These are phyloP conservation scores for Trichogramma evanescens DNA, from an alignment of 2,888 invertebrate species.

Conservation along the genomic window DNA sequence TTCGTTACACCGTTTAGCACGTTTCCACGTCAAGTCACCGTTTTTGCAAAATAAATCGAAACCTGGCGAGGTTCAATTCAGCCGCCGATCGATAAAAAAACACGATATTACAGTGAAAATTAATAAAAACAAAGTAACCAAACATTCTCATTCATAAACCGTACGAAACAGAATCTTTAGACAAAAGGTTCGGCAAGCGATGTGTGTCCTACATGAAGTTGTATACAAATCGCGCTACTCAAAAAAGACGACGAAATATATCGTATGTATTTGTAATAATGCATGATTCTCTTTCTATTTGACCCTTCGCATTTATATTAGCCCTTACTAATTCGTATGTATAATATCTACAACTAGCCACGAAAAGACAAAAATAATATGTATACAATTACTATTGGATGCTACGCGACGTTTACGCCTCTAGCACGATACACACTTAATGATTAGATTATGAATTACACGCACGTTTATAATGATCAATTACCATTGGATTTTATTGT, in stretches of 20 bases:
- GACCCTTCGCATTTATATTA: no score
- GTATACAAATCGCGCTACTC: constrained; percentile 34
- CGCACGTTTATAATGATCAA: constrained; percentile 24
- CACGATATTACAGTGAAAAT: no score
- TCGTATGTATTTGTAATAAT: constrained; percentile 22
- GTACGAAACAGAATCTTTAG: no score
- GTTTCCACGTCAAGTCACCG: no score
- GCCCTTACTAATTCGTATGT: background rate
- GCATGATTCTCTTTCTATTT: constrained; percentile 25
- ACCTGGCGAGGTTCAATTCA: no score
- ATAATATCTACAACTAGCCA: constrained; percentile 20
- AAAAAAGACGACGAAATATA: constrained; percentile 33
- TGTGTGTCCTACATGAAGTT: constrained; percentile 9
- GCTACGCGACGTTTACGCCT: constrained; percentile 1
- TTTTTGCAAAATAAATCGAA: no score
- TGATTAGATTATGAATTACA: background rate
- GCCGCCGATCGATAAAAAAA: no score
- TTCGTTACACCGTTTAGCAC: background rate
- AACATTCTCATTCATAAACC: no score
- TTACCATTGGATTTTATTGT: constrained; percentile 21
- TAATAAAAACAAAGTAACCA: no score
- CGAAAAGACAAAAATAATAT: constrained; percentile 13
- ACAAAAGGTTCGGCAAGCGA: no score
- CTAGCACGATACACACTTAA: background rate
- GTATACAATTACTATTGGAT: constrained; percentile 1